These are phyloP conservation scores for Cettia cetti DNA, from an alignment of 2,113 vertebrate genomes.

Conservation along the genomic window DNA sequence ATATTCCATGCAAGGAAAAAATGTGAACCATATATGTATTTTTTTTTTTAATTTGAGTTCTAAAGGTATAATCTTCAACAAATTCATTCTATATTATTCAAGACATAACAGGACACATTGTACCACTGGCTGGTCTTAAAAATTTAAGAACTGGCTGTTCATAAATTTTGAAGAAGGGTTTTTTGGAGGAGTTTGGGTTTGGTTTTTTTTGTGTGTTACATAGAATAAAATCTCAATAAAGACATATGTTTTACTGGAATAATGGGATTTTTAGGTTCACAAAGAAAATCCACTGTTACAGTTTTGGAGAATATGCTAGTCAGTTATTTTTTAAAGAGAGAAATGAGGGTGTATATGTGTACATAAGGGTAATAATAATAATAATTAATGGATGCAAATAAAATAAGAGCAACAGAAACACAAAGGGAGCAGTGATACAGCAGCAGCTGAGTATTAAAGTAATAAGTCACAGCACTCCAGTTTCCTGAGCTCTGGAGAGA, in stretches of 20 bases:
- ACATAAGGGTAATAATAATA: neutral
- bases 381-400: neutral
- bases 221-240: neutral
- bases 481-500: neutral
- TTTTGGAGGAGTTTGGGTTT: neutral
- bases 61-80: neutral
- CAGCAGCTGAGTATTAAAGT: neutral
- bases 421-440: neutral
- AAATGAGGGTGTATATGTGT: neutral
- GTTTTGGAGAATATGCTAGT: neutral
- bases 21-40: neutral
- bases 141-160: neutral
- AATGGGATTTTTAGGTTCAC: neutral
- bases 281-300: neutral
- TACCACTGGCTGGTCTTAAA: neutral
- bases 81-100: neutral
- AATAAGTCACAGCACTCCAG: neutral
- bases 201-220: neutral
- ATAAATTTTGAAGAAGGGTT: neutral
- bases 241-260: neutral
- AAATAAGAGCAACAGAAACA: neutral
- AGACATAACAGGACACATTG: neutral
- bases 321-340: neutral
- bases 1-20: neutral
- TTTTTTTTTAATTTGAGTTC: neutral